These are phyloP conservation scores for Chouioia cunea DNA, from an alignment of 2,888 invertebrate species.

Conservation along the genomic window DNA sequence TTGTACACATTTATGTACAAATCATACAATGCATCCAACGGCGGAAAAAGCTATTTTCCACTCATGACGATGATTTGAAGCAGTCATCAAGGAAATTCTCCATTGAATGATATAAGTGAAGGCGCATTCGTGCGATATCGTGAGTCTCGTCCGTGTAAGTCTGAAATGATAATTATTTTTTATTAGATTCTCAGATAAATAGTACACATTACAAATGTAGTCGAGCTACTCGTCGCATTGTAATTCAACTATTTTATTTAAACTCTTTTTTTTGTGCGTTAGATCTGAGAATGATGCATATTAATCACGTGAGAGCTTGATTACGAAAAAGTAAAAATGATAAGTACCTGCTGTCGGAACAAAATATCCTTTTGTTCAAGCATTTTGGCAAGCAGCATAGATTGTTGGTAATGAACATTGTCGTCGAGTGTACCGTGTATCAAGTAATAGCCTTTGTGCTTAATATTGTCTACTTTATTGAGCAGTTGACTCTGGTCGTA, in stretches of 20 bases:
- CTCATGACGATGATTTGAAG: slow-evolving; percentile 64
- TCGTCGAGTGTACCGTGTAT: slow-evolving; percentile 96
- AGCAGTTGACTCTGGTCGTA: slow-evolving; percentile 85
- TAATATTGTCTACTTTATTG: slow-evolving; percentile 75
- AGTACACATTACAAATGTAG: no score
- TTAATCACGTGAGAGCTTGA: no score
- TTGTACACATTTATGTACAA: slow-evolving; percentile 65
- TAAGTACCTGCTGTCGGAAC: slow-evolving; percentile 88
- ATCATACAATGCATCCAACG: slow-evolving; percentile 48
- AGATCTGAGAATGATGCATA: no score
- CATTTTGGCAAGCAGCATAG: slow-evolving; percentile 90
- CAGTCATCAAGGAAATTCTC: slow-evolving; percentile 84
- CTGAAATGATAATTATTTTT: slow-evolving; percentile 70
- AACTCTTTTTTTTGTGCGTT: no score
- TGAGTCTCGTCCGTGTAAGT: slow-evolving; percentile 96
- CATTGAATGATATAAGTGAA: slow-evolving; percentile 90
- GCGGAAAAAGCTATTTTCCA: slow-evolving; percentile 22
- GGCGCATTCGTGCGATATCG: slow-evolving; percentile 83
- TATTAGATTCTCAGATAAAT: neutral
- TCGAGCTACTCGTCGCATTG: no score
- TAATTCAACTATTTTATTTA: no score
- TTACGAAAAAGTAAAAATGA: slow-evolving; percentile 4
- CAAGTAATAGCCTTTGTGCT: slow-evolving; percentile 83
- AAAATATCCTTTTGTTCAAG: slow-evolving; percentile 88
- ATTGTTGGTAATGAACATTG: slow-evolving; percentile 98